These are phyloP conservation scores for Ceratosolen fusciceps DNA, from an alignment of 1,140 invertebrate species.

Conservation along the genomic window DNA sequence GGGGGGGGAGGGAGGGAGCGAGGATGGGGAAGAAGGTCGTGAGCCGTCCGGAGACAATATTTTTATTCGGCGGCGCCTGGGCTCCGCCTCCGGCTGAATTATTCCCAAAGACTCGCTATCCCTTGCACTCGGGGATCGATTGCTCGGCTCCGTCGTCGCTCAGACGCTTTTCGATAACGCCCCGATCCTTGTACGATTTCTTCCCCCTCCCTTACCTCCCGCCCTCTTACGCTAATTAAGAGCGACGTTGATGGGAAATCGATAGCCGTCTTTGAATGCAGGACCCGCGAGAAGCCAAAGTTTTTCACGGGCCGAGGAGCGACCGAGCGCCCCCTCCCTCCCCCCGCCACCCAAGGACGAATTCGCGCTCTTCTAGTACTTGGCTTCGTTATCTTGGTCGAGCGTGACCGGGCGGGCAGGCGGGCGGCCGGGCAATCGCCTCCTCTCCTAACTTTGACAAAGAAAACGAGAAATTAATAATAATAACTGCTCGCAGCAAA, in stretches of 20 bases:
- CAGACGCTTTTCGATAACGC: conserved; percentile 5
- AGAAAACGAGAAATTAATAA: no score
- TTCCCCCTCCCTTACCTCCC: background rate
- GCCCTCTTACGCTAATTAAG: conserved; percentile 54
- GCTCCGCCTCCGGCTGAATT: background rate
- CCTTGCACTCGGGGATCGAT: conserved; percentile 3
- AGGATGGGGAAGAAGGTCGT: no score
- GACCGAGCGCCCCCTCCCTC: no score
- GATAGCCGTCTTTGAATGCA: conserved; percentile 9
- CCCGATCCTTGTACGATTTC: background rate
- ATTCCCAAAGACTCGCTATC: no score
- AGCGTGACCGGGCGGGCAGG: no score
- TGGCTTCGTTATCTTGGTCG: no score
- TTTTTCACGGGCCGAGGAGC: background rate
- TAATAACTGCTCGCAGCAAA: no score
- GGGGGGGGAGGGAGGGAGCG: no score
- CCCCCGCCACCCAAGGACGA: no score
- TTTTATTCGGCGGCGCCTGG: conserved; percentile 46
- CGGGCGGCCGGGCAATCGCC: no score
- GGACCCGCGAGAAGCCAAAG: background rate
- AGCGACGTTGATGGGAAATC: conserved; percentile 49
- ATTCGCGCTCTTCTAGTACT: no score
- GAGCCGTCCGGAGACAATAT: conserved; percentile 19
- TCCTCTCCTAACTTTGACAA: no score
- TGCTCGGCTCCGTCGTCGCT: background rate